Evolutionary conservation across 2,113 vertebrate genomes (phyloP), one percentile per base, ranked within the genome.

Genomic region (Peromyscus polionotus): DNA sequence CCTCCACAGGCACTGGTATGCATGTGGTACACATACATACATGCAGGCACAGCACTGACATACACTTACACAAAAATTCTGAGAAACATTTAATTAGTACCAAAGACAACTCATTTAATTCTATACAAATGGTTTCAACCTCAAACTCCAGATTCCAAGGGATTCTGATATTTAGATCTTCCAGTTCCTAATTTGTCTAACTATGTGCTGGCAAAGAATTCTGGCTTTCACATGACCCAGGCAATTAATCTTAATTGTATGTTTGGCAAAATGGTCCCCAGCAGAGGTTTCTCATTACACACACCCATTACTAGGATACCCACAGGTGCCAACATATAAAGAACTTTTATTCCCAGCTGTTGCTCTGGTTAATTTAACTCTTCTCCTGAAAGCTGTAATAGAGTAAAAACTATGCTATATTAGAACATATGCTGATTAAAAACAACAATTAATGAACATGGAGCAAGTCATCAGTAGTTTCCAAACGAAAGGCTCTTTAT

Each of bases 221-320:
- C 75, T 90, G 51, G 92, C 77, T 97, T 97, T 95, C 84, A 97
- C 76, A 54, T 81, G 31, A 97, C 57, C 73, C 33, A 63, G 33
- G 95, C 95, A 97, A 98, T 97, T 98, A 97, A 92, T 93, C 90
- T 94, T 98, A 97, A 97, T 95, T 98, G 68, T 95, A 77, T 51
- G 61, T 90, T 61, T 97, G 88, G 79, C 17, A 96, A 75, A 94
- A 95, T 86, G 39, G 89, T 94, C 77, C 96, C 97, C 94, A 96
- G 75, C 68, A 97, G 96, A 96, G 91, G 97, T 96, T 95, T 98
- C 96, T 48, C 33, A 95, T 98, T 98, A 96, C 96, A 95, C 22
- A 94, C 3, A 89, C 24, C 95, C 95, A 96, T 90, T 96, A 97
- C 5, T 89, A 68, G 72, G 88, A 98, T 91, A 85, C 92, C 96